Evolutionary conservation across 2,113 vertebrate species (phyloP).

Genomic region (Strix aluco): DNA sequence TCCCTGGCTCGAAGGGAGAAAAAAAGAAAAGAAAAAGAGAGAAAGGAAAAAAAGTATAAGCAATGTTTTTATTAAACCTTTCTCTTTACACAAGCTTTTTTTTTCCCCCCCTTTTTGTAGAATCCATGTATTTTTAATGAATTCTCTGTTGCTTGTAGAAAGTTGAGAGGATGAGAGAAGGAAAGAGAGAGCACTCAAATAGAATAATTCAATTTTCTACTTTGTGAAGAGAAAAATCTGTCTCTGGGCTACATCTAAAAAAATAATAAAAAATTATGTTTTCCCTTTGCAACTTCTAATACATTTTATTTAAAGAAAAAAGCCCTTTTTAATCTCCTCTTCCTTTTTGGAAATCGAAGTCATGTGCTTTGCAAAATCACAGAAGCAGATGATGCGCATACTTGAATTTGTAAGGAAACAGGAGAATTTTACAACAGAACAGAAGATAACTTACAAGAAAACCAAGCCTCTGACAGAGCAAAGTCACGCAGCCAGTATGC

Average conservation of each 20-base stretch:
- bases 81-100: not conserved
- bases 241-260: slow-evolving; percentile 39
- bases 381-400: not conserved
- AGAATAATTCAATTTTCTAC: slow-evolving; percentile 61
- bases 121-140: slow-evolving; percentile 60
- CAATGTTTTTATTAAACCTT: slow-evolving; percentile 29
- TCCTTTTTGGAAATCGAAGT: not conserved
- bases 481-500: not conserved
- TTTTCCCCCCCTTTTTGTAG: not conserved
- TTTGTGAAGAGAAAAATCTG: slow-evolving; percentile 43
- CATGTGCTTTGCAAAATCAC: not conserved
- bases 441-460: not conserved
- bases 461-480: not conserved
- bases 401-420: not conserved
- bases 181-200: not conserved
- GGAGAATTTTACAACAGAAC: not conserved
- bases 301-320: slow-evolving; percentile 26
- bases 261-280: slow-evolving; percentile 7
- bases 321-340: not conserved
- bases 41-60: not conserved
- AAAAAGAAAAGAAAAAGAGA: not conserved
- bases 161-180: slow-evolving; percentile 12
- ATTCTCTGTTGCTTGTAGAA: slow-evolving; percentile 13
- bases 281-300: slow-evolving; percentile 31
- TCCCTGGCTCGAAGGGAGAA: not conserved